Evolutionary conservation across 2,888 invertebrate species (phyloP).

Genomic region (Diabrotica balteata): DNA sequence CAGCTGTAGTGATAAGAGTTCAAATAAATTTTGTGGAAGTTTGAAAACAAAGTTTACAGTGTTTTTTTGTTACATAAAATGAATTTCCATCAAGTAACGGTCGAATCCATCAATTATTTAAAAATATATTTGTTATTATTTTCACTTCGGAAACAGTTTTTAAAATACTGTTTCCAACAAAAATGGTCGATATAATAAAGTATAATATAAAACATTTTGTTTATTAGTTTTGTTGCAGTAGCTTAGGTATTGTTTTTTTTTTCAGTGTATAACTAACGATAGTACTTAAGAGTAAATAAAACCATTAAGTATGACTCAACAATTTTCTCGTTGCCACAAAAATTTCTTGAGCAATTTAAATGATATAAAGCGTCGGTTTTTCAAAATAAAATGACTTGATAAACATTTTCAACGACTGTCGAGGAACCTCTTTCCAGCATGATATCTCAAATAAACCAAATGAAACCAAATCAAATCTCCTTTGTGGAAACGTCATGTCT

Average conservation of each 20-base stretch:
- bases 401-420: slow-evolving; percentile 26
- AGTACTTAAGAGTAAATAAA: neutral
- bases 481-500: slow-evolving; percentile 52
- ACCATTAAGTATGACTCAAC: neutral
- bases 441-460: slow-evolving; percentile 39
- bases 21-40: no score
- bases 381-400: slow-evolving; percentile 23
- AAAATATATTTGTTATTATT: no score
- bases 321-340: slow-evolving; percentile 17
- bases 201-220: no score
- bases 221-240: no score
- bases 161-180: no score
- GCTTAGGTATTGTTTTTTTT: neutral
- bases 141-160: no score
- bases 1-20: no score
- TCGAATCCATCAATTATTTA: no score
- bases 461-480: slow-evolving; percentile 51
- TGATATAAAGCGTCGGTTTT: slow-evolving; percentile 22
- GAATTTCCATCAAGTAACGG: no score
- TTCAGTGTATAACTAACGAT: neutral
- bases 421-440: slow-evolving; percentile 14
- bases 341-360: slow-evolving; percentile 29
- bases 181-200: no score
- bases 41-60: no score
- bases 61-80: no score